Evolutionary conservation across 2,888 invertebrate genomes (phyloP).

Genomic region (Seira ritae): DNA sequence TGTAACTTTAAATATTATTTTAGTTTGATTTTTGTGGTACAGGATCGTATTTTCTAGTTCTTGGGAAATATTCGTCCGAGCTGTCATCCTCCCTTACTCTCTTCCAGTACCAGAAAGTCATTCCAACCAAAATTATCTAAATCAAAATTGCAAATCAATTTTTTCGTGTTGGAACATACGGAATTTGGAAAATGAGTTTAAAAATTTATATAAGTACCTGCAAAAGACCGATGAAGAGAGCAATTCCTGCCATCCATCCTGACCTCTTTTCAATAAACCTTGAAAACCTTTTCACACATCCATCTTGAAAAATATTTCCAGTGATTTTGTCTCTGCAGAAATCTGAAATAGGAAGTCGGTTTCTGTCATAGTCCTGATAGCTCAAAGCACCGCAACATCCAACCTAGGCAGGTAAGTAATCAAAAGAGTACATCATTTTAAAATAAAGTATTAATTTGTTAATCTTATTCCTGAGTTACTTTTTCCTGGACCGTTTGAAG

Average conservation of each 20-base stretch:
- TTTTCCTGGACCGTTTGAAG: conserved; percentile 90
- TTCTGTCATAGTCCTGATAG: conserved; percentile 86
- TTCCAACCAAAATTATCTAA: conserved; percentile 57
- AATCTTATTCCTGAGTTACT: conserved; percentile 80
- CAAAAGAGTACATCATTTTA: too few species aligned
- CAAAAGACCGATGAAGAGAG: conserved; percentile 85
- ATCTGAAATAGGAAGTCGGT: conserved; percentile 87
- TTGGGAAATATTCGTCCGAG: neutral
- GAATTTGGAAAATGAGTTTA: too few species aligned
- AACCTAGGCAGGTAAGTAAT: conserved; percentile 83
- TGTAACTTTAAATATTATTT: too few species aligned
- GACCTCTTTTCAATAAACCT: conserved; percentile 91
- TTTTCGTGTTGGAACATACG: neutral
- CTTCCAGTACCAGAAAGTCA: conserved; percentile 62
- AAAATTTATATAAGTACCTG: conserved; percentile 84
- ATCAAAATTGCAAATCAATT: neutral
- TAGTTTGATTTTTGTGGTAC: too few species aligned
- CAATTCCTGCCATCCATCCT: conserved; percentile 88
- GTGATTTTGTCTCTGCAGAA: conserved; percentile 92
- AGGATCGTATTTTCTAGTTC: conserved; percentile 45
- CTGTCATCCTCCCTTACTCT: conserved; percentile 39
- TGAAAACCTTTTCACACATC: conserved; percentile 91
- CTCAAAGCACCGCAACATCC: conserved; percentile 94
- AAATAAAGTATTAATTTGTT: too few species aligned
- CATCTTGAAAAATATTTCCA: conserved; percentile 91